Conservation (phyloP, 23 tunicate species). For the Botrylloides violaceus region DNA sequence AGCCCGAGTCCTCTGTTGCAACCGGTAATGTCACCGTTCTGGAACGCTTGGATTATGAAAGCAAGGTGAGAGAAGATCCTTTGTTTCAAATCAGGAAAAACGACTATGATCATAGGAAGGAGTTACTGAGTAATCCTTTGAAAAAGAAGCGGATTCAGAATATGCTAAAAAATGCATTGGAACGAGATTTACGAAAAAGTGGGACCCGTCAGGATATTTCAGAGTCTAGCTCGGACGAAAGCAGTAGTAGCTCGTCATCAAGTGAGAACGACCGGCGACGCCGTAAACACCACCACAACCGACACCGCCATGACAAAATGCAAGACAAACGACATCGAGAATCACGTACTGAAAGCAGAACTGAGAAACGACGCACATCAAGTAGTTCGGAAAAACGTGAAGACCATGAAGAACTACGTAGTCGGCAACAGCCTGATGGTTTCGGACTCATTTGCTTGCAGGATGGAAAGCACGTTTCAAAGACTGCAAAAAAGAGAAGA, state of each 20-base stretch:
- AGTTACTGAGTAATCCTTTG: conserved; percentile 74
- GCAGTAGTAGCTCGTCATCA: conserved; percentile 7
- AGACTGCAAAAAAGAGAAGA: neutral
- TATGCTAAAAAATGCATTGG: conserved; percentile 46
- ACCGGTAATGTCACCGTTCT: conserved; percentile 56
- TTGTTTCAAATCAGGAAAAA: conserved; percentile 61
- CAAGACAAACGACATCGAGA: neutral
- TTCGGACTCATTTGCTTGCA: conserved; percentile 20
- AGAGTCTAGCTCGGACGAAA: neutral
- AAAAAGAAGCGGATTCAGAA: conserved; percentile 63
- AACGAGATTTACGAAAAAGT: conserved; percentile 30
- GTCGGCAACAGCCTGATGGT: conserved; percentile 2
- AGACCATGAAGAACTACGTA: neutral
- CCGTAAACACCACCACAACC: neutral
- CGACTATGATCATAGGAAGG: conserved; percentile 70
- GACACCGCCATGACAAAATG: neutral
- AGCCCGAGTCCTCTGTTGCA: conserved; percentile 31
- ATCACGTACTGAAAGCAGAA: neutral
- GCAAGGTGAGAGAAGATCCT: conserved; percentile 87
- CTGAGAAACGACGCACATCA: too few species aligned
- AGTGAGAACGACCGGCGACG: neutral
- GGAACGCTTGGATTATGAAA: conserved; percentile 79
- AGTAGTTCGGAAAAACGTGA: neutral
- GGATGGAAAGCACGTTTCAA: conserved; percentile 4
- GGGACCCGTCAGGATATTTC: neutral